Evolutionary conservation across 2,888 invertebrate genomes (phyloP).

Genomic region (Lottia gigantea): DNA sequence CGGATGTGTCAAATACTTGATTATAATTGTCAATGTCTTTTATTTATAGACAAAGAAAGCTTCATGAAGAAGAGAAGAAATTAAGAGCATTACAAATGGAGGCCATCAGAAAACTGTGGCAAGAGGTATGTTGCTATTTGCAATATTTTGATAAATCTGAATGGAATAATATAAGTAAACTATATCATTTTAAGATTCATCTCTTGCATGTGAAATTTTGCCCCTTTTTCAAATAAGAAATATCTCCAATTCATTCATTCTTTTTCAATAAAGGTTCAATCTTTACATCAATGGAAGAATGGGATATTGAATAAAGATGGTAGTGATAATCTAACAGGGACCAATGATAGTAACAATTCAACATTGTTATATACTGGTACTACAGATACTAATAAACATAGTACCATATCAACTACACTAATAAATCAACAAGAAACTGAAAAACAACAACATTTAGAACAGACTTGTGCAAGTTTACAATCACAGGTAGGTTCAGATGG

Average conservation of each 20-base stretch:
- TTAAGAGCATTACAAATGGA: constrained; percentile 60
- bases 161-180: too few relatives aligned
- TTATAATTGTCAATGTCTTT: too few relatives aligned
- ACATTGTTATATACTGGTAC: constrained; percentile 18
- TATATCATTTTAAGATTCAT: not conserved
- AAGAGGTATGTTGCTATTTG: constrained; percentile 61
- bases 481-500: constrained; percentile 43
- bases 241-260: not conserved
- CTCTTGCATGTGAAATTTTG: not conserved
- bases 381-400: constrained; percentile 36
- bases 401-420: constrained; percentile 23
- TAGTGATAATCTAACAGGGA: constrained; percentile 7
- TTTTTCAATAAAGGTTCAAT: constrained; percentile 46
- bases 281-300: constrained; percentile 54
- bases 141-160: too few relatives aligned
- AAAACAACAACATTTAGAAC: constrained; percentile 53
- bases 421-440: constrained; percentile 33
- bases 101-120: constrained; percentile 59
- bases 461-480: constrained; percentile 58
- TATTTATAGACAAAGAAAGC: constrained; percentile 47
- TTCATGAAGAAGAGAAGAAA: constrained; percentile 61
- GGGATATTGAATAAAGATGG: constrained; percentile 36
- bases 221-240: not conserved
- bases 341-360: constrained; percentile 16
- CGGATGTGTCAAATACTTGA: too few relatives aligned